A percentile compares a stretch with the other conserved stretches of the same genome.
phyloP scores from a whole-genome alignment of 2,113 vertebrate species.

The Lagopus muta region DNA sequence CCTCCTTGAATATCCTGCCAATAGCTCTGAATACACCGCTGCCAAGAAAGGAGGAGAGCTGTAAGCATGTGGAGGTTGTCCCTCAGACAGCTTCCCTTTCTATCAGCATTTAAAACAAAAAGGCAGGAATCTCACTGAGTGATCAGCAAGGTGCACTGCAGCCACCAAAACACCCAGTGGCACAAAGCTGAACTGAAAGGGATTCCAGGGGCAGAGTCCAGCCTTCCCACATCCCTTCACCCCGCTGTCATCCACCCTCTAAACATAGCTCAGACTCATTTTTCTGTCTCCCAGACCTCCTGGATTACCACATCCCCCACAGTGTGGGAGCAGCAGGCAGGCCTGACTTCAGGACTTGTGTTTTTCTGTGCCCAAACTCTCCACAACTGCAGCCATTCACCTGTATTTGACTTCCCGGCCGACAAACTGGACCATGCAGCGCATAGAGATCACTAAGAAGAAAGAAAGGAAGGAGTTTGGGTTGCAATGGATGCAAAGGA shows the following conservation, averaged over 20 bases:
- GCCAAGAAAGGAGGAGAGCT: constrained; percentile 29
- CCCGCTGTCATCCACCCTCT: neutral
- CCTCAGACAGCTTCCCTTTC: neutral
- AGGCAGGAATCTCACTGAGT: neutral
- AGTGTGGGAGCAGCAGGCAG: accelerated
- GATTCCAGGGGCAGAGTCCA: accelerated
- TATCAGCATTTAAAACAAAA: neutral
- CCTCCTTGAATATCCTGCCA: constrained; percentile 87
- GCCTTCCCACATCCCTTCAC: neutral
- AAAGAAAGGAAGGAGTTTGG: neutral
- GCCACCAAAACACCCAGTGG: accelerated
- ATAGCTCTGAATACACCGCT: constrained; percentile 86
- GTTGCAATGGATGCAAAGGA: neutral
- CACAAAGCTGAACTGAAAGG: neutral
- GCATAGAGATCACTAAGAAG: constrained; percentile 85
- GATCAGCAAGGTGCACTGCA: neutral
- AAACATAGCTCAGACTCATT: neutral
- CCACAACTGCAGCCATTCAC: constrained; percentile 67
- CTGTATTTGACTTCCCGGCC: constrained; percentile 89
- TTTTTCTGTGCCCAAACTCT: neutral
- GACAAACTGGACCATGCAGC: constrained; percentile 92
- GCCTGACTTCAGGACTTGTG: accelerated
- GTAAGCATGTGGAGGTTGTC: neutral
- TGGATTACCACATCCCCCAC: neutral
- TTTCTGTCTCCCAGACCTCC: neutral